Conservation (phyloP, 2,797 vertebrate species). For the Dromococcyx pavoninus region DNA sequence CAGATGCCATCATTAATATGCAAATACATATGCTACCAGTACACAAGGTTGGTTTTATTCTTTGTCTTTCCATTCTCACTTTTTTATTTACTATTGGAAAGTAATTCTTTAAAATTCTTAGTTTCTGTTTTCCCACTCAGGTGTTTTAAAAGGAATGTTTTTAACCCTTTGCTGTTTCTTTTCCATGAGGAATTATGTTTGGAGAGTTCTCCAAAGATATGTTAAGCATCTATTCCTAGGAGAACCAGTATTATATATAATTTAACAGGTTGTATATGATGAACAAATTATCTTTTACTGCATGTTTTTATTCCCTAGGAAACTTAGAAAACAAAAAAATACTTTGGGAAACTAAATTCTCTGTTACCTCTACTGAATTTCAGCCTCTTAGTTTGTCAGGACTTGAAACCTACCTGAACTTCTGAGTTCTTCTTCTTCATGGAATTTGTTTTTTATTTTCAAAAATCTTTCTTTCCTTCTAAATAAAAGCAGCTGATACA, state of each 20-base stretch:
- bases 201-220: background rate
- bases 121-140: background rate
- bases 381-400: background rate
- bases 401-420: background rate
- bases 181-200: background rate
- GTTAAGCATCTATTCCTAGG: background rate
- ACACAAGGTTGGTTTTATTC: constrained; percentile 17
- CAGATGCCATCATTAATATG: constrained; percentile 81
- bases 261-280: background rate
- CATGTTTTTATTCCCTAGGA: background rate
- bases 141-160: background rate
- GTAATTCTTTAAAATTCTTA: background rate
- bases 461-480: background rate
- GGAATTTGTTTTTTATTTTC: background rate
- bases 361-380: background rate
- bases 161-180: background rate
- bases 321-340: background rate
- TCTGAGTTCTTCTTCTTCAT: background rate
- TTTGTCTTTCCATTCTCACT: background rate
- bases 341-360: background rate
- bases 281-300: background rate
- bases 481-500: background rate
- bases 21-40: constrained; percentile 70
- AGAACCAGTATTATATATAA: background rate
- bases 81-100: background rate